Evolutionary conservation across 1,140 invertebrate genomes (phyloP), one percentile per base, ranked within the genome.

Genomic region (Drosophila leontia): DNA sequence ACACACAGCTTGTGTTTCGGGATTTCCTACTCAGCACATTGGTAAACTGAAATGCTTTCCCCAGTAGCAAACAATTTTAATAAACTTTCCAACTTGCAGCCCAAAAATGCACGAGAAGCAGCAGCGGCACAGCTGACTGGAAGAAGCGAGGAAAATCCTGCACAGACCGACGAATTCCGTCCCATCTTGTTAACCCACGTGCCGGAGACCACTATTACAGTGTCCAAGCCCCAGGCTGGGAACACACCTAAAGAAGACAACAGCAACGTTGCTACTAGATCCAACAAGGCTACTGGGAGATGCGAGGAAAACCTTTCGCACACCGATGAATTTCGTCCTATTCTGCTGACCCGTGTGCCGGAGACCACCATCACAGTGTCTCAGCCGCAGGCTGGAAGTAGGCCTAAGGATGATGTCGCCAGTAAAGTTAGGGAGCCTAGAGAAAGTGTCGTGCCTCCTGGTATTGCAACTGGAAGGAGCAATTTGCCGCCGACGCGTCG

Each of bases 11-110:
- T 8, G 88, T 91, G 2, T 91, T 92, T 63, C 75, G 61, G 1
- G 85, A 92, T 37, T 92, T 92, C 72, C 29, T 92, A n/a, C 53
- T 91, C 7, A 91, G 77, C 63, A 90, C 82, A 58, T 75, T 86
- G 91, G 91, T 92, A 75, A 79, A 45, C 42, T n/a, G 7, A 8
- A 5, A 15, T 9, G 11, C 12, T 7, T 7, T 17, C 1, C 13
- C 5, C 7, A 1, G 2, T 26, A 37, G 3, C 7, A 5, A 29
- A 41, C 13, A 1, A 7, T 17, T 26, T 15, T 42, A 50, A 37
- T 7, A 47, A 11, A 34, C 4, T 17, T 4, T 26, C 15, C 3
- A 39, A 53, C 5, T 74, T 70, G 13, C 17, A 91, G 86, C 86
- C 85, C 1, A 90, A 91, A 51, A 53, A 78, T 65, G 67, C 51